Evolutionary conservation across 64 coral and sea anemone genomes (phyloP), one percentile per base, ranked within the genome.

Genomic region (Cladopsammia gracilis): DNA sequence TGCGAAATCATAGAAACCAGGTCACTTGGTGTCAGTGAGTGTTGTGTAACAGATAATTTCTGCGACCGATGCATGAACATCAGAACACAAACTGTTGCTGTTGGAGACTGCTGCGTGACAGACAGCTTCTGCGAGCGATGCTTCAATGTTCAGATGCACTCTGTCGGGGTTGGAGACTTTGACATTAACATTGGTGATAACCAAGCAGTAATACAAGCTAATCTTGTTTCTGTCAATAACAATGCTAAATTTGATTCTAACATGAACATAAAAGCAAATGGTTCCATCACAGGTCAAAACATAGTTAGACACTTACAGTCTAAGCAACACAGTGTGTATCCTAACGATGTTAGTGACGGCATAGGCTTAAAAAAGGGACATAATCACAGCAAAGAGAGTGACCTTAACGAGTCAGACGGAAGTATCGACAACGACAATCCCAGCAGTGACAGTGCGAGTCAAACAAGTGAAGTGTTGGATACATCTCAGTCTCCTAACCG

Each of bases 401-500:
- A 96, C 49, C 64, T 89, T 14, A 20, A 86, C 25, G 96, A 91
- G 49, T 98, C 96, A 7, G 96, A 98, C 62, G 90, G 87, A 15
- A 94, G 92, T 71, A 98, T 98, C 68, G 96, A 98, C 60, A 93
- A 98, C 50, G 96, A 98, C 59, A 98, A 98, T 25, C 92, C 92
- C 8, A 98, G 96, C 81, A 98, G 96, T 25, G 96, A 98, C 67
- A 98, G 92, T 45, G 60, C 92, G 45, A 92, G 96, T 48, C 96
- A 98, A 49, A 74, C 94, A 58, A 98, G 96, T 73, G 96, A 98
- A 64, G 61, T 69, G 26, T 65, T 70, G n/a, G 88, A 87, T 18
- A 83, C 72, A 16, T 70, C 92, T 60, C 76, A 62, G 34, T 60
- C 69, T 73, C 44, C 47, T 57, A 57, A 89, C 24, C 82, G 70